phyloP scores from a whole-genome alignment of 2,888 invertebrate genomes.

The Prenolepis imparis region DNA sequence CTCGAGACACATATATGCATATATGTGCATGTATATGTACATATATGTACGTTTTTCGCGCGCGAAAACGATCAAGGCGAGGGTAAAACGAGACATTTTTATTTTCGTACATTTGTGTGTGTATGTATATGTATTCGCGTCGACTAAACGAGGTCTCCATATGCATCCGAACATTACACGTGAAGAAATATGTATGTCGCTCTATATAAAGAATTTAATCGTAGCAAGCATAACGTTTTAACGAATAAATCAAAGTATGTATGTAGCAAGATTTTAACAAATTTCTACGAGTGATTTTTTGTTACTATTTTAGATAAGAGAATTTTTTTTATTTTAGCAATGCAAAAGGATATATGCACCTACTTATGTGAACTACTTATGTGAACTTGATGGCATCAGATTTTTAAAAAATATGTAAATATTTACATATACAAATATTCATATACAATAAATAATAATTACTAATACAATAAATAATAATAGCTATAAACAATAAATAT shows the following conservation, averaged over 20 bases:
- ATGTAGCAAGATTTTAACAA: background rate
- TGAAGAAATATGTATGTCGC: background rate
- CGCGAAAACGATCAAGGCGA: slow-evolving; percentile 5
- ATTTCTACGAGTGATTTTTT: background rate
- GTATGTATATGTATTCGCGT: background rate
- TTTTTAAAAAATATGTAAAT: background rate
- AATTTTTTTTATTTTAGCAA: background rate
- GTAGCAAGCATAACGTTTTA: background rate
- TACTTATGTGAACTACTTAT: too few species aligned
- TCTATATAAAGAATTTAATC: background rate
- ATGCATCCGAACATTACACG: background rate
- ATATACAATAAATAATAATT: too few species aligned
- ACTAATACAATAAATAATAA: too few species aligned
- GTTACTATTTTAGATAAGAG: background rate
- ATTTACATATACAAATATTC: too few species aligned
- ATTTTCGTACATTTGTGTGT: slow-evolving; percentile 3
- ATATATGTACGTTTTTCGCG: background rate
- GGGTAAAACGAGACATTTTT: slow-evolving; percentile 21
- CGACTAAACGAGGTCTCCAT: background rate
- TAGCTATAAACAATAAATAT: too few species aligned
- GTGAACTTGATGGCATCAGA: background rate
- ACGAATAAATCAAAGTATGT: background rate
- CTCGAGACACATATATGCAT: background rate
- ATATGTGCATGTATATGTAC: background rate
- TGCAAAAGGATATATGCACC: background rate